phyloP scores from a whole-genome alignment of 2,797 vertebrate genomes.

The Pangasius mekongensis region DNA sequence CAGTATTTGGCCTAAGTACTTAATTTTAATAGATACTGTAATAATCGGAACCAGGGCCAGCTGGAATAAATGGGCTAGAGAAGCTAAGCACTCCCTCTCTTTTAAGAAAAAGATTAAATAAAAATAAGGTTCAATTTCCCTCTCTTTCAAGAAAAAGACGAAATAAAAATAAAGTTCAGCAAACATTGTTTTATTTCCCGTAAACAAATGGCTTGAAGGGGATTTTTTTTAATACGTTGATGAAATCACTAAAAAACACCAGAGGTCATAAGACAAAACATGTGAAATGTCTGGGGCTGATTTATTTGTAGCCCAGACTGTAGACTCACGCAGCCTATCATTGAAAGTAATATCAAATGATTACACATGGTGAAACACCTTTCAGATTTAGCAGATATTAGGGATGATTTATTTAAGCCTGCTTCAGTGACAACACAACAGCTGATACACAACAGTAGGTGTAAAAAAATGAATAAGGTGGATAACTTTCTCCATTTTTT shows the following conservation, averaged over 20 bases:
- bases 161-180: not conserved
- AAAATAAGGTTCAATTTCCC: not conserved
- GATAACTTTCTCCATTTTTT: not conserved
- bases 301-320: not conserved
- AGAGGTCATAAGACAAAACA: not conserved
- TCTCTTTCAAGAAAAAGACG: not conserved
- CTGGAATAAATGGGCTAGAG: not conserved
- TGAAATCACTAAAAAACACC: not conserved
- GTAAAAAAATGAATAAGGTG: not conserved
- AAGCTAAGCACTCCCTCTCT: not conserved
- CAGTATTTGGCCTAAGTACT: slow-evolving; percentile 13
- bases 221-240: not conserved
- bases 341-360: not conserved
- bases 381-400: not conserved
- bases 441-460: not conserved
- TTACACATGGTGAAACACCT: not conserved
- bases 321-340: not conserved
- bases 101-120: not conserved
- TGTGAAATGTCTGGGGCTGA: not conserved
- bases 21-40: slow-evolving; percentile 7
- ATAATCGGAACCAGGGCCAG: not conserved
- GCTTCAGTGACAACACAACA: not conserved
- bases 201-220: not conserved
- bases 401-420: not conserved
- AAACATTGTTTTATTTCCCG: not conserved